Evolutionary conservation across 1,140 invertebrate species (phyloP).

Genomic region (Delia radicum): DNA sequence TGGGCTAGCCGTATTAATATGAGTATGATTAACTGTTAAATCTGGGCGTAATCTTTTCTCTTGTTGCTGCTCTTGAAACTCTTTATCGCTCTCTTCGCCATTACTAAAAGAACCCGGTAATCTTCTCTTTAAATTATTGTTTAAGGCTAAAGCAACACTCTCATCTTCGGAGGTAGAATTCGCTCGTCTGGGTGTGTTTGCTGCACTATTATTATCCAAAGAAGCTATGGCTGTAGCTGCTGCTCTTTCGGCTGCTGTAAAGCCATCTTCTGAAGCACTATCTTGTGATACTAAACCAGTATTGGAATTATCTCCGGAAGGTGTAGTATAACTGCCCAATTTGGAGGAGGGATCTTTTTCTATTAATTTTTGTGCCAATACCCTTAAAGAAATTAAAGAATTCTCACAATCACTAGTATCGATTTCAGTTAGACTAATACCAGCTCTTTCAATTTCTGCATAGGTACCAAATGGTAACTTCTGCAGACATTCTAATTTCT

Average conservation of each 20-base stretch:
- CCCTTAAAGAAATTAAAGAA: slow-evolving; percentile 79
- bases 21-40: neutral
- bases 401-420: slow-evolving; percentile 93
- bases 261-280: slow-evolving; percentile 51
- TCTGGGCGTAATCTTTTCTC: slow-evolving; percentile 37
- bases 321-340: slow-evolving; percentile 46
- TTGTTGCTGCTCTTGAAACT: slow-evolving; percentile 6
- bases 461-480: slow-evolving; percentile 96
- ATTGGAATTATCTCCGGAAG: slow-evolving; percentile 38
- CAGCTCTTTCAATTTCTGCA: slow-evolving; percentile 88
- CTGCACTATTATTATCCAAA: slow-evolving; percentile 49
- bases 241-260: slow-evolving; percentile 45
- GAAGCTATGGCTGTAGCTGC: slow-evolving; percentile 49
- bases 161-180: slow-evolving; percentile 52
- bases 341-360: slow-evolving; percentile 75
- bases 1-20: slow-evolving; percentile 19
- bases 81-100: slow-evolving; percentile 50
- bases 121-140: slow-evolving; percentile 42
- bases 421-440: slow-evolving; percentile 88
- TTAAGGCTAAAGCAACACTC: slow-evolving; percentile 36
- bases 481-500: slow-evolving; percentile 87
- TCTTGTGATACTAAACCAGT: slow-evolving; percentile 41
- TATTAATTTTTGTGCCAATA: slow-evolving; percentile 78
- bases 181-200: slow-evolving; percentile 44
- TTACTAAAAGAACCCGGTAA: slow-evolving; percentile 49